Evolutionary conservation across 2,888 invertebrate genomes (phyloP).

Genomic region (Villa cingulata): DNA sequence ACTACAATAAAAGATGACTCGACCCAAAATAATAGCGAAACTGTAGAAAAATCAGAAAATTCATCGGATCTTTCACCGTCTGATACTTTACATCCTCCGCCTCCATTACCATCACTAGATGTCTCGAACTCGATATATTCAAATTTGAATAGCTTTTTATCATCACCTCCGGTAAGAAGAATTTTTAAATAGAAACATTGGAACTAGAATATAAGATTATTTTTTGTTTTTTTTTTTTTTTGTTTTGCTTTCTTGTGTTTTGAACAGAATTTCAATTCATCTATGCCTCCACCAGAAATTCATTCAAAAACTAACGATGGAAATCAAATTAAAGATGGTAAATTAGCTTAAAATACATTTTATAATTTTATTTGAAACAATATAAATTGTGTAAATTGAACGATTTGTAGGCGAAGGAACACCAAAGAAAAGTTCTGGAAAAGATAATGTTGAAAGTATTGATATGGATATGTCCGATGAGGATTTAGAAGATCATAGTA

Average conservation of each 20-base stretch:
- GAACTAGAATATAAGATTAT: not conserved
- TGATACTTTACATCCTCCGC: constrained; percentile 21
- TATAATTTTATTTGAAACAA: no score
- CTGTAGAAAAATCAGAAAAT: not conserved
- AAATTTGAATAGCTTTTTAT: constrained; percentile 4
- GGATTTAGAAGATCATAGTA: constrained; percentile 39
- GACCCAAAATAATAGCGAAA: no score
- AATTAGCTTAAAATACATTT: no score
- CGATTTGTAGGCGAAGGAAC: no score
- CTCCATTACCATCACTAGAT: constrained; percentile 17
- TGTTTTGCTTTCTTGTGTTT: no score
- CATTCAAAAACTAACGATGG: not conserved
- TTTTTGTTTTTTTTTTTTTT: not conserved
- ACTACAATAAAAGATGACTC: no score
- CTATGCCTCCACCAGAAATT: not conserved
- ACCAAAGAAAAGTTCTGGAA: constrained; percentile 25
- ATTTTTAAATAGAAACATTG: no score
- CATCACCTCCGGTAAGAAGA: not conserved
- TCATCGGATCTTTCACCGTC: not conserved
- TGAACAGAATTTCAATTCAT: not conserved
- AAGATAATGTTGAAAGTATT: constrained; percentile 64
- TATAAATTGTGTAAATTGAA: no score
- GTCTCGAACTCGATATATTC: constrained; percentile 4
- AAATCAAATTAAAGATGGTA: no score
- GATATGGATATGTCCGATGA: constrained; percentile 84